These are phyloP conservation scores for Heterodera filipjevi DNA, from an alignment of 2,888 invertebrate genomes.

Conservation along the genomic window DNA sequence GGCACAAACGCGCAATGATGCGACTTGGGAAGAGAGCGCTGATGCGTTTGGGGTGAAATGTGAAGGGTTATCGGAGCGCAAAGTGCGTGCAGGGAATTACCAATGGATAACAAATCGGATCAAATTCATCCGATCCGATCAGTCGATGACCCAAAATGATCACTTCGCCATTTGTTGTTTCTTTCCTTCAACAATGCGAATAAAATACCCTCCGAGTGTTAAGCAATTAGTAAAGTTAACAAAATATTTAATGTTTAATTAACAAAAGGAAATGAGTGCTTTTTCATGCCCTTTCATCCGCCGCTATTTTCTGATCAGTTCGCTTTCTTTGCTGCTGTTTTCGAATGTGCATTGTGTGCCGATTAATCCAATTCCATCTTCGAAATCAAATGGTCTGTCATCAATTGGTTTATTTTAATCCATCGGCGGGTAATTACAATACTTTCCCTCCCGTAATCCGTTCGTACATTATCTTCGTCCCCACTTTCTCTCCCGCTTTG, in stretches of 20 bases:
- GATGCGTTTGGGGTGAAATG: slow-evolving; percentile 28
- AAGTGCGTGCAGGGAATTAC: neutral
- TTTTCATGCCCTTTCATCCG: neutral
- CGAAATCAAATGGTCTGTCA: neutral
- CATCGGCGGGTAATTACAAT: neutral
- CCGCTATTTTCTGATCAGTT: neutral
- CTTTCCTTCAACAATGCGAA: neutral
- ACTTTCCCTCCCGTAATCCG: neutral
- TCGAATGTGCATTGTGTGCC: neutral
- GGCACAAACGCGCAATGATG: slow-evolving; percentile 29
- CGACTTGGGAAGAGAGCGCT: slow-evolving; percentile 30
- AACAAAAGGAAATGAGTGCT: neutral
- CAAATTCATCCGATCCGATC: neutral
- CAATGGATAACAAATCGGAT: neutral
- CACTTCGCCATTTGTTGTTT: slow-evolving; percentile 3
- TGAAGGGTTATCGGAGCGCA: neutral
- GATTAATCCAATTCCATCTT: neutral
- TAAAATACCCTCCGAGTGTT: neutral
- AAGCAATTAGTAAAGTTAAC: neutral
- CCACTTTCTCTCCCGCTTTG: neutral
- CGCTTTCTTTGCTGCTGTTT: neutral
- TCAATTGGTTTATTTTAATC: neutral
- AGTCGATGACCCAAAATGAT: neutral
- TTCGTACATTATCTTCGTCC: neutral
- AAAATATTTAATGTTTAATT: neutral